Base-by-base conservation (phyloP, 2,113 vertebrate species). In the Casuarius casuarius region DNA sequence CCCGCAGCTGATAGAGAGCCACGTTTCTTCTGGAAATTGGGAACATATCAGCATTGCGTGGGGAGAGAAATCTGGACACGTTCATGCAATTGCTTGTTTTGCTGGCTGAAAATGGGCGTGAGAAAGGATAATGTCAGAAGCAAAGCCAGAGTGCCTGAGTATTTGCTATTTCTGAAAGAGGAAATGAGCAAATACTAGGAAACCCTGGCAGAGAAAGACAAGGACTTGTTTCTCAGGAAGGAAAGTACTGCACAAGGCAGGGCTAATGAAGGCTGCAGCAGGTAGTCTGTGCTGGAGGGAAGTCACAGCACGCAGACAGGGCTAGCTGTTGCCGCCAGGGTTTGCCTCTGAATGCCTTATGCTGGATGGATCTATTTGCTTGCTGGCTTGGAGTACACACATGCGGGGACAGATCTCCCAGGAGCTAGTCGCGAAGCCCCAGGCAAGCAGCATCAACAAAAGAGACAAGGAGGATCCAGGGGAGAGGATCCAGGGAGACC, bases 41-140 rank as follows among this genome's bases (percentile, higher is more conserved):
- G 29, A 11, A 9, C 0, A 0, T 38, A 84, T 35, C 0, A 0
- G n/a, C 35, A 61, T 26, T 52, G 38, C 0, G 0, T 25, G 48
- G 38, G 15, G 12, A 89, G 16, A 54, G 51, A 81, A 92, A 79
- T 72, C 52, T 58, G 74, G 48, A 80, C n/a, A 2, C 8, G 23
- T 46, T 82, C 19, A 10, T 56, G 66, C 31, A 46, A 25, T 13
- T 65, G 66, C 56, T 31, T 76, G 33, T 15, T 80, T 29, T 25
- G 38, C 28, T 73, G 84, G 23, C 66, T 79, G 74, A 87, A 68
- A 92, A 79, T 12, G 19, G 40, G 49, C 3, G 19, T 91, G 81
- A 94, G 94, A 90, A 92, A 84, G 40, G 13, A 58, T 3, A 42
- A 42, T n/a, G 38, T 44, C 35, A 51, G 84, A 68, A 82, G 35